Evolutionary conservation across 2,113 vertebrate species (phyloP).

Genomic region (Sarotherodon lohbergeri): DNA sequence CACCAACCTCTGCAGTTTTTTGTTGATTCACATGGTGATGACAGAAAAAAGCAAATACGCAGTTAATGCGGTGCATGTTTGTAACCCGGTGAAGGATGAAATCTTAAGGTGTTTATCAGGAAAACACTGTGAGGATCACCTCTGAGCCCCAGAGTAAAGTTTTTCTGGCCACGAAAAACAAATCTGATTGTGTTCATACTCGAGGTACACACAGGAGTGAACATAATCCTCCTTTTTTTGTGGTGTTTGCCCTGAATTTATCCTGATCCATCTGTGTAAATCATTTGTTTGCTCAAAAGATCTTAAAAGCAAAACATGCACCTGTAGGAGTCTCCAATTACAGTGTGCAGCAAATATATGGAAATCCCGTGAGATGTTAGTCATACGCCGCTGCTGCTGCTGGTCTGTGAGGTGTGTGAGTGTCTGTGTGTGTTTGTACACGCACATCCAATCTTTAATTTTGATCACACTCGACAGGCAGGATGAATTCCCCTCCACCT

Average conservation of each 20-base stretch:
- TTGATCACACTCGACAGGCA: constrained; percentile 61
- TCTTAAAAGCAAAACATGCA: constrained; percentile 36
- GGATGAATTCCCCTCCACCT: constrained; percentile 68
- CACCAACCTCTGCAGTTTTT: neutral
- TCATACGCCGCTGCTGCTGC: constrained; percentile 29
- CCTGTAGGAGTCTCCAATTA: constrained; percentile 58
- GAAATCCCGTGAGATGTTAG: constrained; percentile 38
- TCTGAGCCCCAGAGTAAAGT: neutral
- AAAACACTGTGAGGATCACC: neutral
- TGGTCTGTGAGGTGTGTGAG: neutral
- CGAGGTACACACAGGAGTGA: neutral
- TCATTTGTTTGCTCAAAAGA: constrained; percentile 49
- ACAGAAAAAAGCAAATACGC: neutral
- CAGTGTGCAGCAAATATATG: constrained; percentile 40
- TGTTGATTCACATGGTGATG: neutral
- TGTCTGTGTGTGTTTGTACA: neutral
- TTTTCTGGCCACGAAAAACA: neutral
- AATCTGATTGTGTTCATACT: neutral
- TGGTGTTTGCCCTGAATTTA: constrained; percentile 45
- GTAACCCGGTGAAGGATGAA: neutral
- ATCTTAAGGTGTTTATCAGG: neutral
- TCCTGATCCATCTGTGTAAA: constrained; percentile 48
- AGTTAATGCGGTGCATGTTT: neutral
- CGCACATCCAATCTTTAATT: constrained; percentile 62
- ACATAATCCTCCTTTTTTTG: neutral